Evolutionary conservation across 2,113 vertebrate genomes (phyloP).

Genomic region (Peromyscus maniculatus): DNA sequence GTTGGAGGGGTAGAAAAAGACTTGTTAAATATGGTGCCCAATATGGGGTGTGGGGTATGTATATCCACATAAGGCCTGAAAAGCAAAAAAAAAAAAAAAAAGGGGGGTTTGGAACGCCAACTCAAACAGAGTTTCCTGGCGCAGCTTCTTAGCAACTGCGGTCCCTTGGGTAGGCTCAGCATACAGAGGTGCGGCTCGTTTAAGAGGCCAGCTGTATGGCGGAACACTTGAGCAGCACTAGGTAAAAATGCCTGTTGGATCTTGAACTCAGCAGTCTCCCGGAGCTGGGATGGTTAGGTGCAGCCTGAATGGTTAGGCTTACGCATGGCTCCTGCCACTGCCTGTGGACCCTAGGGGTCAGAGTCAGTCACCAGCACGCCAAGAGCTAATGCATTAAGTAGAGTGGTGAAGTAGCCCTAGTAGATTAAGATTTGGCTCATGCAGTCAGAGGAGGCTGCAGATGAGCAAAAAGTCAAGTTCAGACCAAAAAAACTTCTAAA

Average conservation of each 20-base stretch:
- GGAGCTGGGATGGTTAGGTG: not conserved
- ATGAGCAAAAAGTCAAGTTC: not conserved
- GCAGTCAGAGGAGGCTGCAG: not conserved
- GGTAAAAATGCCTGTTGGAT: not conserved
- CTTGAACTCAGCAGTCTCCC: not conserved
- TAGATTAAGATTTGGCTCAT: not conserved
- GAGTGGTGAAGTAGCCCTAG: not conserved
- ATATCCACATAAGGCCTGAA: not conserved
- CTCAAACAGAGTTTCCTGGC: not conserved
- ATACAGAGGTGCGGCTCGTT: not conserved
- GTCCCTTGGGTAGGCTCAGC: not conserved
- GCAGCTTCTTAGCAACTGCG: no score
- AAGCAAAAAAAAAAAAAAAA: not conserved
- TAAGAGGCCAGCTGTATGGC: not conserved
- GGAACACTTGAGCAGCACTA: not conserved
- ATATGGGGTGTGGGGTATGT: not conserved
- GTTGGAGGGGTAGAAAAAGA: not conserved
- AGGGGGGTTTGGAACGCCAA: not conserved
- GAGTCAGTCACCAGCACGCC: not conserved
- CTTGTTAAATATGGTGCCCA: not conserved
- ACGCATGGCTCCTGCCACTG: not conserved
- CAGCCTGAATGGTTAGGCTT: not conserved
- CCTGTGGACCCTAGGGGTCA: not conserved
- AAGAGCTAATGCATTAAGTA: not conserved
- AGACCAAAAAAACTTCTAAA: not conserved